These are phyloP conservation scores for Siniperca knerii DNA, from an alignment of 2,113 vertebrate genomes.

Conservation along the genomic window DNA sequence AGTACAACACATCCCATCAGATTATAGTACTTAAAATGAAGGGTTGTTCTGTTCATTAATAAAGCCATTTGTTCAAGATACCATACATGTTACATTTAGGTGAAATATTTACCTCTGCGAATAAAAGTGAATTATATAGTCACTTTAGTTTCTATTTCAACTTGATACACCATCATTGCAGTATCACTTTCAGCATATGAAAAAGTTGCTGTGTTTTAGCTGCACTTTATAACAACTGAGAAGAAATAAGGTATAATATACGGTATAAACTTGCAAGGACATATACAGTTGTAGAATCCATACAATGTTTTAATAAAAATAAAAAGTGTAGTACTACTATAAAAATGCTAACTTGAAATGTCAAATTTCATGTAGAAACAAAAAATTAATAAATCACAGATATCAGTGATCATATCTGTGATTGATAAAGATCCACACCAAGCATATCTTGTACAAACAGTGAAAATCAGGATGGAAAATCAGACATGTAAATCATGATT, in stretches of 20 bases:
- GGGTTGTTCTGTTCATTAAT: slow-evolving; percentile 14
- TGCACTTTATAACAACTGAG: background rate
- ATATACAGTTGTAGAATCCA: background rate
- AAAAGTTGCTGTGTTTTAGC: background rate
- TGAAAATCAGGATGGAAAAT: slow-evolving; percentile 10
- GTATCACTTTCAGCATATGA: background rate
- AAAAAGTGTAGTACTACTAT: background rate
- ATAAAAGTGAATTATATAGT: background rate
- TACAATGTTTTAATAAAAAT: background rate
- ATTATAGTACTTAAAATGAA: slow-evolving; percentile 13
- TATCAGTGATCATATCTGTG: slow-evolving; percentile 3
- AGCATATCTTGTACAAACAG: background rate
- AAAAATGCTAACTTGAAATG: background rate
- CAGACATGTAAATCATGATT: background rate
- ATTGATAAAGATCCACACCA: background rate
- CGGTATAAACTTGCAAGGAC: background rate
- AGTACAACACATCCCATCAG: slow-evolving; percentile 50
- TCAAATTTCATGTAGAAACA: background rate
- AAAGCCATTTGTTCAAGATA: background rate
- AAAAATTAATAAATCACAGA: background rate
- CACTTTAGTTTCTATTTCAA: background rate
- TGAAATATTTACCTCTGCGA: background rate
- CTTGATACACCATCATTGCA: background rate
- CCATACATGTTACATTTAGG: background rate
- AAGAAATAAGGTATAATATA: background rate